Base-by-base conservation (phyloP, 2,888 invertebrate genomes). In the Cheilosia impressa region DNA sequence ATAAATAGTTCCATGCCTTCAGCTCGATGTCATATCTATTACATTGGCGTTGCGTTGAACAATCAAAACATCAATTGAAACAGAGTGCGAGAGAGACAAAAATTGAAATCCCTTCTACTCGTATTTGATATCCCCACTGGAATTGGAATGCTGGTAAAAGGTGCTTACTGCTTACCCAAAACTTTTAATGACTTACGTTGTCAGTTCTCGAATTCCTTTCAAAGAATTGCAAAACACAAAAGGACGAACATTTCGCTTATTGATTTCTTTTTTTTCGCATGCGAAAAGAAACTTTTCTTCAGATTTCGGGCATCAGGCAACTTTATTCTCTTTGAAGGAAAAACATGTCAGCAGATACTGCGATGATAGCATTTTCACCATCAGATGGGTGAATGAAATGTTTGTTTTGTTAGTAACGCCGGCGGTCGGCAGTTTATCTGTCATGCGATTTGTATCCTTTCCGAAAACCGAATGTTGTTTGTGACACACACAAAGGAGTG, bases 111-210 rank as follows among this genome's bases (percentile, higher is more conserved):
- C 53, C 45, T 78, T 71, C 45, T 63, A 50, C n/a, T n/a, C n/a
- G n/a, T n/a, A n/a, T 57, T 27, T 57, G 45, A 63, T 22, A 41
- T 34, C 31, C 53, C 69, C 27, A 10, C 9, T 5, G 52, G 31
- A 71, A 60, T 68, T 5, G 52, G 31, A 71, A 60, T 68, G 68
- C 27, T 22, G 34, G 19, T 60, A 65, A 65, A 81, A 69, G 71
- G 53, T 62, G 62, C 58, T 77, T 75, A 50, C 52, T 62, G 62
- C 58, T 77, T 75, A 50, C 52, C 22, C 65, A 55, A 84, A 75
- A 76, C 57, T 79, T 69, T 79, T 79, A 84, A 84, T 73, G 63
- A 68, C 73, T 73, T 63, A 72, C 72, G 66, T 72, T 83, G 78
- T 66, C 72, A 68, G 58, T 72, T 72, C 55, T 71, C 43, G 22